Percentiles rank a stretch among this genome's conserved stretches.
Evolutionary conservation across 2,888 invertebrate species (phyloP).

Genomic region (Camptogramma bilineatum): DNA sequence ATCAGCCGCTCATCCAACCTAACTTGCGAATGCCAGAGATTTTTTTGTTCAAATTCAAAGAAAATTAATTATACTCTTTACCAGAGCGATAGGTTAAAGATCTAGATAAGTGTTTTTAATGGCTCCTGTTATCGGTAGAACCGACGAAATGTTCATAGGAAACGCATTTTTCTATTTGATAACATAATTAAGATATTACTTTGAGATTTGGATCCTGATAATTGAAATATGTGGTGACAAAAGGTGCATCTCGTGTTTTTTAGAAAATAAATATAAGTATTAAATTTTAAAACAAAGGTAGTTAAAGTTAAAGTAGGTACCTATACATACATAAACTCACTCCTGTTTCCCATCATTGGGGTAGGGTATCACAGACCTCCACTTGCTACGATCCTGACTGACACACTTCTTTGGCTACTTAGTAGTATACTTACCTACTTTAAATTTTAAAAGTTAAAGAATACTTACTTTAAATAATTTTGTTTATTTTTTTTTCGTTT

Average conservation of each 20-base stretch:
- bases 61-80: slow-evolving; percentile 74
- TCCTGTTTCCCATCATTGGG: too few relatives aligned
- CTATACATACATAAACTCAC: too few relatives aligned
- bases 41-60: slow-evolving; percentile 65
- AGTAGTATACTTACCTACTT: too few relatives aligned
- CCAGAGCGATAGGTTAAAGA: slow-evolving; percentile 70
- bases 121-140: slow-evolving; percentile 53
- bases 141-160: slow-evolving; percentile 67
- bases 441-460: too few relatives aligned
- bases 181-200: slow-evolving; percentile 67
- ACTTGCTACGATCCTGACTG: too few relatives aligned
- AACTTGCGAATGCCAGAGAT: slow-evolving; percentile 65
- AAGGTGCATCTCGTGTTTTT: slow-evolving; percentile 3
- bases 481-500: too few relatives aligned
- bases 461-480: too few relatives aligned
- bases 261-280: background rate
- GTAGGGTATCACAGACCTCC: too few relatives aligned
- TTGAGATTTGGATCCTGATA: slow-evolving; percentile 26
- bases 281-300: background rate
- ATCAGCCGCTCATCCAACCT: slow-evolving; percentile 31
- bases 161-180: slow-evolving; percentile 72
- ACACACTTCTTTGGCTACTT: too few relatives aligned
- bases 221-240: slow-evolving; percentile 7
- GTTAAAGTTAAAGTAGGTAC: too few relatives aligned
- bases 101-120: slow-evolving; percentile 73